phyloP scores from a whole-genome alignment of 2,797 vertebrate species.

The Sebastolobus altivelis region DNA sequence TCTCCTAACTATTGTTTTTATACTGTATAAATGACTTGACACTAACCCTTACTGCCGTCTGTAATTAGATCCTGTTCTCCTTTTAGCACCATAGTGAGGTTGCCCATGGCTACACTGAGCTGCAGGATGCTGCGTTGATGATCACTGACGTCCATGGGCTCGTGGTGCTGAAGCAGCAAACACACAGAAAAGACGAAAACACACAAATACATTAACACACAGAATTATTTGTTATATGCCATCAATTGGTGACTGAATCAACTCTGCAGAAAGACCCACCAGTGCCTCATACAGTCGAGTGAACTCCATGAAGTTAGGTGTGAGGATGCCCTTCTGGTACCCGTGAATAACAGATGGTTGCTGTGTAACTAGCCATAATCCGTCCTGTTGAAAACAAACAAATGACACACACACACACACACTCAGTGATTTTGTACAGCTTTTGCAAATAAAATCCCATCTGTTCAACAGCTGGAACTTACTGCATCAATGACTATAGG shows the following conservation, averaged over 20 bases:
- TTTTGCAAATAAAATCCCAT: slow-evolving; percentile 36
- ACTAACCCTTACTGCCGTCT: slow-evolving; percentile 92
- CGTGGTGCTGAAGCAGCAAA: slow-evolving; percentile 85
- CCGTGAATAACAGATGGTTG: slow-evolving; percentile 94
- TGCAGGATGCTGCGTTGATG: slow-evolving; percentile 87
- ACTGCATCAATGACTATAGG: slow-evolving; percentile 97
- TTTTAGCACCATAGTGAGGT: slow-evolving; percentile 94
- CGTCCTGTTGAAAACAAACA: slow-evolving; percentile 87
- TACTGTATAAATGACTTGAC: neutral
- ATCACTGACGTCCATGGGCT: slow-evolving; percentile 87
- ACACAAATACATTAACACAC: slow-evolving; percentile 4
- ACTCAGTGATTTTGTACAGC: neutral
- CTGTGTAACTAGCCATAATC: slow-evolving; percentile 95
- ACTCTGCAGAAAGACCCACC: slow-evolving; percentile 83
- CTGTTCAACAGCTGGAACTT: slow-evolving; percentile 74
- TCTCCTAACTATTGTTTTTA: neutral
- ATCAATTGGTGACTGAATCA: neutral
- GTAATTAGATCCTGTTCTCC: slow-evolving; percentile 95
- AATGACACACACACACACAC: neutral
- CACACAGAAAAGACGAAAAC: slow-evolving; percentile 10
- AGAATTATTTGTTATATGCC: neutral
- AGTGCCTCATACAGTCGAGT: slow-evolving; percentile 92
- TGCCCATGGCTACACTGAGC: slow-evolving; percentile 94
- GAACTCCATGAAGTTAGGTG: slow-evolving; percentile 97
- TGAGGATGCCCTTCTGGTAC: slow-evolving; percentile 93